Percentiles rank a stretch among this genome's conserved stretches.
Conservation (phyloP, 2,797 vertebrate species). For the Hemitrygon akajei region DNA sequence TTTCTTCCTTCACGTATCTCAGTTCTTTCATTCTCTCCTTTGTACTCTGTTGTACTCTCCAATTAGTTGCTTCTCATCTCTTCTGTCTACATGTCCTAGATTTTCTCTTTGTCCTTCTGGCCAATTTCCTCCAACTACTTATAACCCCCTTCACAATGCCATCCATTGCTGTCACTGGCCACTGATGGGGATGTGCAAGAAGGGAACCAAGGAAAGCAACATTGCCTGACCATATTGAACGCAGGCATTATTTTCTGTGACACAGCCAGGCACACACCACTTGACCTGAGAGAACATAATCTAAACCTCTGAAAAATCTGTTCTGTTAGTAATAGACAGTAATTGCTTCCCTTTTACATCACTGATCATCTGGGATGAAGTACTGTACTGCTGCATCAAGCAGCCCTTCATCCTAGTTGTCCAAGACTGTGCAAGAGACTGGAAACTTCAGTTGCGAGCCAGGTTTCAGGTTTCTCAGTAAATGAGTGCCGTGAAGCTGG, state of each 20-base stretch:
- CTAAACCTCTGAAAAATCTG: not conserved
- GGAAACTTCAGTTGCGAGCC: not conserved
- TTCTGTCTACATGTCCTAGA: not conserved
- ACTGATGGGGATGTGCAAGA: not conserved
- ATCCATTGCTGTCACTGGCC: not conserved
- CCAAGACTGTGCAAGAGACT: not conserved
- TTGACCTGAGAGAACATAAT: not conserved
- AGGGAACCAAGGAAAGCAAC: not conserved
- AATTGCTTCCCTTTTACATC: not conserved
- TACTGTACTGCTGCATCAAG: not conserved
- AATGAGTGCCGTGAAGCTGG: not conserved
- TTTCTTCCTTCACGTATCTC: not conserved
- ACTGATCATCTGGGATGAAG: too few relatives aligned
- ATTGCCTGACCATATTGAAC: not conserved
- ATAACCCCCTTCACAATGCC: too few relatives aligned
- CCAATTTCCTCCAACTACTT: too few relatives aligned
- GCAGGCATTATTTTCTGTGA: not conserved
- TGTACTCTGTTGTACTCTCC: not conserved
- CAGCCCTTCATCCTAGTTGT: not conserved
- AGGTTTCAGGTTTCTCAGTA: not conserved
- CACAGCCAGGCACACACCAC: not conserved
- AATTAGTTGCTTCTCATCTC: not conserved
- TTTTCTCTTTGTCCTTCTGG: not conserved
- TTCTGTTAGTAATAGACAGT: not conserved
- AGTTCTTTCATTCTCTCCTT: not conserved